phyloP scores from a whole-genome alignment of 2,888 invertebrate genomes.

The Gibbula magus region DNA sequence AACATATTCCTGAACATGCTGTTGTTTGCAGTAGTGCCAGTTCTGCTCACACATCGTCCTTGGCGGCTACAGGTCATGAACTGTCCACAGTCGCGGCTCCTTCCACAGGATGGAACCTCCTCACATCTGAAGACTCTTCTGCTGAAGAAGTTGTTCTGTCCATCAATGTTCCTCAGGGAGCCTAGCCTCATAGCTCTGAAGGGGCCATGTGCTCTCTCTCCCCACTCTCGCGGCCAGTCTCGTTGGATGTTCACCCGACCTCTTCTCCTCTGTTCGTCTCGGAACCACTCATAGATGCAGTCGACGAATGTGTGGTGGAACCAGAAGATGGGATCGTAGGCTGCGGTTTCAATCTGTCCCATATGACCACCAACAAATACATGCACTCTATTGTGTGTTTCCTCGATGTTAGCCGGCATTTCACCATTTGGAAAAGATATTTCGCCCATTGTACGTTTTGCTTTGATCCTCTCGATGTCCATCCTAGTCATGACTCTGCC shows the following conservation, averaged over 20 bases:
- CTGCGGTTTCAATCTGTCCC: conserved; percentile 43
- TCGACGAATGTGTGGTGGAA: conserved; percentile 47
- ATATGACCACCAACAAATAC: conserved; percentile 53
- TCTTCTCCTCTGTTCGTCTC: conserved; percentile 31
- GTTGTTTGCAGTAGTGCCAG: not conserved
- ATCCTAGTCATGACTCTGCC: conserved; percentile 46
- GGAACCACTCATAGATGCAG: conserved; percentile 48
- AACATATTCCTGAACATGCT: not conserved
- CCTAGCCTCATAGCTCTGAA: conserved; percentile 57
- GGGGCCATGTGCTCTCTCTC: conserved; percentile 36
- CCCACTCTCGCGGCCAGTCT: conserved; percentile 37
- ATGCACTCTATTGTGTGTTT: conserved; percentile 57
- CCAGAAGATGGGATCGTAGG: conserved; percentile 52
- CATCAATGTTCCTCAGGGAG: conserved; percentile 58
- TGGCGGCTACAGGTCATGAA: conserved; percentile 51
- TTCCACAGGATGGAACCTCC: conserved; percentile 42
- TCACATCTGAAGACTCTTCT: conserved; percentile 36
- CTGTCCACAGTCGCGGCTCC: conserved; percentile 46
- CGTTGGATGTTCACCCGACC: conserved; percentile 26
- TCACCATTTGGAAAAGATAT: conserved; percentile 46
- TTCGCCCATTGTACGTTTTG: conserved; percentile 26
- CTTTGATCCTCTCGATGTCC: conserved; percentile 47
- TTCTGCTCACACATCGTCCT: conserved; percentile 48
- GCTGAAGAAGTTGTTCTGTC: conserved; percentile 53
- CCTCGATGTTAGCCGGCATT: conserved; percentile 46